phyloP scores from a whole-genome alignment of 2,797 vertebrate species.

The Mormyrus proboscirostris region DNA sequence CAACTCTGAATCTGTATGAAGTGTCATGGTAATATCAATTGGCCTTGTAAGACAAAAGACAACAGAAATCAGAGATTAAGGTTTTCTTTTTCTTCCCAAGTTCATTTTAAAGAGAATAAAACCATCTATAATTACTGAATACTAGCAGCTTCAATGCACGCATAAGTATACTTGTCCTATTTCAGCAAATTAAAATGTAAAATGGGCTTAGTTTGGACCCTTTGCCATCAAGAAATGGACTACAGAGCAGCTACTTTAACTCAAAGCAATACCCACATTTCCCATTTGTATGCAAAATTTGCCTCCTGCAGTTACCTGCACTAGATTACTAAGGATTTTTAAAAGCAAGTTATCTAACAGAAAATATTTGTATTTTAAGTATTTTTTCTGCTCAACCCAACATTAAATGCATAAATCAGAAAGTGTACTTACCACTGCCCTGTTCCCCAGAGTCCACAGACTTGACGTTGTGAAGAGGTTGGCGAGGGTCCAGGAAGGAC shows the following conservation, averaged over 20 bases:
- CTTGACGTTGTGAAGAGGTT: conserved; percentile 82
- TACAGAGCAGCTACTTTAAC: background rate
- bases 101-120: background rate
- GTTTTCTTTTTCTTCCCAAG: background rate
- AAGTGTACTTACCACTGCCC: conserved; percentile 78
- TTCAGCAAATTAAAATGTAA: background rate
- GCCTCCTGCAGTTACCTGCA: background rate
- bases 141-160: background rate
- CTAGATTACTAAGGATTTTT: background rate
- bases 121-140: background rate
- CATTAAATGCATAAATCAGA: background rate
- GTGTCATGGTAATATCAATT: background rate
- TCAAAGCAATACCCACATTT: background rate
- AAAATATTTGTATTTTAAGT: background rate
- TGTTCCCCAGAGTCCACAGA: conserved; percentile 89
- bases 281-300: background rate
- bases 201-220: background rate
- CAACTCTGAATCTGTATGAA: background rate
- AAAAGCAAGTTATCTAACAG: background rate
- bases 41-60: background rate
- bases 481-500: conserved; percentile 91
- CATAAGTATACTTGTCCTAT: background rate
- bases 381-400: background rate
- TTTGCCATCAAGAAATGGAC: background rate
- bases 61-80: background rate